Base-by-base conservation (phyloP, 2,797 vertebrate genomes). In the Sebastes variabilis region DNA sequence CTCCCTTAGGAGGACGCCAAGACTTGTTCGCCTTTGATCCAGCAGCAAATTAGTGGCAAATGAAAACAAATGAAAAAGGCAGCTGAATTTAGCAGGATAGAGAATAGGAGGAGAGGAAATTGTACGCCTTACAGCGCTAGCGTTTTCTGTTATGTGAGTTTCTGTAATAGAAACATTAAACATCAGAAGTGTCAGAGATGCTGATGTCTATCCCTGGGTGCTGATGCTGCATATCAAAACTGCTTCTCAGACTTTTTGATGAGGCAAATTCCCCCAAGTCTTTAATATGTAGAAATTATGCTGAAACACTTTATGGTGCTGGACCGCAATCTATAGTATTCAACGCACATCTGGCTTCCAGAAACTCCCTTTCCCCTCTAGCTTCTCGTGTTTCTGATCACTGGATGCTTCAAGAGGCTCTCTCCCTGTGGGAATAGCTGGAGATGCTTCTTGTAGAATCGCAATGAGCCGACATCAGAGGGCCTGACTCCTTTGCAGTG, bases 271-370 rank as follows among this genome's bases (percentile, higher is more conserved):
- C 73, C 62, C 73, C 60, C 67, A 86, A 85, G 74, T 85, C 72
- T 87, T 84, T 81, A 82, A 76, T 84, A 86, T 83, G 72, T 80
- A 75, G 67, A 88, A 91, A 87, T 87, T 64, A 87, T 83, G 82
- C 83, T 81, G 66, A 72, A 82, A 86, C 86, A 80, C 77, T 86
- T 85, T 42, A 76, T 76, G 60, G 78, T 1, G 55, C 74, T 42
- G 4, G 65, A 83, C 59, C 62, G 66, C 74, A 82, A 84, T 90
- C 87, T 93, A 92, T 90, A 90, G 84, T 82, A 46, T 89, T 91
- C 80, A 81, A 73, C 76, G 79, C 90, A 93, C 94, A 96, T 96
- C 95, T 96, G 95, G 94, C 79, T 81, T 66, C 79, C 93, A 95
- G 93, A 94, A 89, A 73, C 24, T 30, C 59, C 75, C n/a, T 62